Percentiles rank a stretch among this genome's conserved stretches.
phyloP scores from a whole-genome alignment of 2,888 invertebrate species.

The Drosophila fungiperda region DNA sequence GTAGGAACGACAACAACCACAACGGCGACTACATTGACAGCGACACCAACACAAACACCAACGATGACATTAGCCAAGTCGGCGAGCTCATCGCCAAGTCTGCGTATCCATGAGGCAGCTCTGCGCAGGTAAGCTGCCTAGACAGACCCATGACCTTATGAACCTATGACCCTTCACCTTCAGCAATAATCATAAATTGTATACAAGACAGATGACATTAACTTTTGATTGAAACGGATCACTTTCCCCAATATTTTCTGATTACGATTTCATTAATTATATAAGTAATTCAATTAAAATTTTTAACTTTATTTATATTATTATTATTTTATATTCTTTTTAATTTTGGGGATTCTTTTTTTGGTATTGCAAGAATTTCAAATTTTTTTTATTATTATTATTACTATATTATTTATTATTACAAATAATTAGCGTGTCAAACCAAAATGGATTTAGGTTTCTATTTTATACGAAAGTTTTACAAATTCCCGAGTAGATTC shows the following conservation, averaged over 20 bases:
- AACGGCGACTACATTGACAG: slow-evolving; percentile 48
- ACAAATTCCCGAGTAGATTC: neutral
- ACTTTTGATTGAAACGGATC: neutral
- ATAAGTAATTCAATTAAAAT: too few relatives aligned
- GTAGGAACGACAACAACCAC: slow-evolving; percentile 38
- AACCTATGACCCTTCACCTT: slow-evolving; percentile 6
- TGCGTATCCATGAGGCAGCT: slow-evolving; percentile 65
- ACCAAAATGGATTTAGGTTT: neutral
- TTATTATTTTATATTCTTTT: neutral
- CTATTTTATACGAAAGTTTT: neutral
- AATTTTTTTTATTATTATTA: too few relatives aligned
- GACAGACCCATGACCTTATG: neutral
- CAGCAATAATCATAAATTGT: neutral
- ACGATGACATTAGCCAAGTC: slow-evolving; percentile 51
- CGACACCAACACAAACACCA: slow-evolving; percentile 37
- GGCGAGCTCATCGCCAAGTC: slow-evolving; percentile 54
- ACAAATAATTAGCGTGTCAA: neutral
- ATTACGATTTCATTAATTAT: neutral
- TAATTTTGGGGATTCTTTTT: neutral
- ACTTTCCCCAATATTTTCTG: neutral
- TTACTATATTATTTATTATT: too few relatives aligned
- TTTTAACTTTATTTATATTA: too few relatives aligned
- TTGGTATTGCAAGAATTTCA: neutral
- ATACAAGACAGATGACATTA: neutral
- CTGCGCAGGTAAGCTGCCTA: slow-evolving; percentile 56